Conservation (phyloP, 2,888 invertebrate genomes). For the Athalia cordata region DNA sequence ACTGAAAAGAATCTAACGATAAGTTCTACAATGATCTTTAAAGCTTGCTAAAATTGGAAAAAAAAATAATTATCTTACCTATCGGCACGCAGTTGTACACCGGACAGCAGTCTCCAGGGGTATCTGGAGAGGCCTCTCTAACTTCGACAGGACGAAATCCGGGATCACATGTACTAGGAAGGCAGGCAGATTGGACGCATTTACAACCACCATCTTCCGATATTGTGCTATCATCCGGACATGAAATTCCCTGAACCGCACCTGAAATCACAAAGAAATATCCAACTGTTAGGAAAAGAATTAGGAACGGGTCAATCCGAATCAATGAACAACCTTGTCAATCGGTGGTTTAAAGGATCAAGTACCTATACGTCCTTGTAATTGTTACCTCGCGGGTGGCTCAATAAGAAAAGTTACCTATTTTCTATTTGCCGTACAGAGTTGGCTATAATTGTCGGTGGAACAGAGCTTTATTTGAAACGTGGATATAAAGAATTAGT, state of each 20-base stretch:
- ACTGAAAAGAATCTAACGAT: too few relatives aligned
- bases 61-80: slow-evolving; percentile 57
- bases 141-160: slow-evolving; percentile 65
- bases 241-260: slow-evolving; percentile 50
- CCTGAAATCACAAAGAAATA: slow-evolving; percentile 48
- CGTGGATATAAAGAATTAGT: too few relatives aligned
- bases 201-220: slow-evolving; percentile 65
- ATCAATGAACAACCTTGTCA: too few relatives aligned
- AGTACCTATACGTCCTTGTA: too few relatives aligned
- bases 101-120: slow-evolving; percentile 67
- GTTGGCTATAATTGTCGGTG: too few relatives aligned
- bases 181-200: slow-evolving; percentile 64
- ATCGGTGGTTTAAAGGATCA: too few relatives aligned
- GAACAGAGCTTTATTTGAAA: too few relatives aligned
- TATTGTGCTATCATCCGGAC: slow-evolving; percentile 66
- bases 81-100: slow-evolving; percentile 66
- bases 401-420: too few relatives aligned
- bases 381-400: too few relatives aligned
- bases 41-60: too few relatives aligned
- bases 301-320: neutral
- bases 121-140: slow-evolving; percentile 58
- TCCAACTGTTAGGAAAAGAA: neutral
- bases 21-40: too few relatives aligned
- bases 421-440: too few relatives aligned
- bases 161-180: slow-evolving; percentile 60